Evolutionary conservation across 2,888 invertebrate species (phyloP), one percentile per base, ranked within the genome.

Genomic region (Drosophila austrosaltans): DNA sequence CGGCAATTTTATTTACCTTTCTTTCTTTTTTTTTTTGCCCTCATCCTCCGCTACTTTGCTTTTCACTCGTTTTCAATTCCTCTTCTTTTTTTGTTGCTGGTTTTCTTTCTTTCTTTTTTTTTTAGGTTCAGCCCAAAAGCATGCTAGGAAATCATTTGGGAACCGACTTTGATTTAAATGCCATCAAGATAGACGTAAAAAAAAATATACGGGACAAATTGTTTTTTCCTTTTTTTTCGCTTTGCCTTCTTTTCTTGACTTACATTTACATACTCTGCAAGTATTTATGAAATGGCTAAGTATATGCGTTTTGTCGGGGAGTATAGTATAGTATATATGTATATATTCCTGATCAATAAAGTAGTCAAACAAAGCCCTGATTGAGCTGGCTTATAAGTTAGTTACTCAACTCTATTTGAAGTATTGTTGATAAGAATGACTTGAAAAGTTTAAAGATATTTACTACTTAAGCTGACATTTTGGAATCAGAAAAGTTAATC

Each of bases 61-160:
- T 48, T 48, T 48, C 36, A 36, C 36, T 25, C 44, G 20, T 22
- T 20, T 48, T 36, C 36, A 36, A 8, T 48, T 16, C 0, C 16
- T 16, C 16, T 16, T 16, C 16, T 16, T 16, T 48, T 44, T 44
- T 44, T 44, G 22, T 20, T 16, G 6, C 44, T 22, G 44, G 44
- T 48, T 48, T 53, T 66, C 48, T 56, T n/a, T 54, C 54, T 39
- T 48, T 58, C 57, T 32, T 42, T 30, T 10, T 48, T 63, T 20
- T 42, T 64, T 56, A 60, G 40, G 54, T 63, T 61, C 57, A 59
- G 66, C 75, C 75, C 66, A 53, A 76, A 76, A 76, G 76, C 72
- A 72, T 72, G 75, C 76, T 66, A 66, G 53, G 64, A 62, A 72
- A 72, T 78, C 74, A 69, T 62, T 74, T 59, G 63, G 40, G 62